These are phyloP conservation scores for Mythimna ferrago DNA, from an alignment of 2,888 invertebrate genomes.

Conservation along the genomic window DNA sequence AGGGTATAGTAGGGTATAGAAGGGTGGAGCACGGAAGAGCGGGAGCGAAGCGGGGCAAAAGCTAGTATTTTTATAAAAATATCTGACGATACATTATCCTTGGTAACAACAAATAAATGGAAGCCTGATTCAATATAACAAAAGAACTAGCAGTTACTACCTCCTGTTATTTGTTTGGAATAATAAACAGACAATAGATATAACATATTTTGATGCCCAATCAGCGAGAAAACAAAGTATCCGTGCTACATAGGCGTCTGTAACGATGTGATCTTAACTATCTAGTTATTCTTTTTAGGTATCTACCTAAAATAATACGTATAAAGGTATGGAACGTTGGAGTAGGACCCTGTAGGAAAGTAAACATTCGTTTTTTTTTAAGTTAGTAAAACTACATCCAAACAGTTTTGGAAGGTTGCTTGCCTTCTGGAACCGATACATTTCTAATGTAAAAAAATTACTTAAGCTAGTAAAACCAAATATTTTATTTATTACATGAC, in stretches of 20 bases:
- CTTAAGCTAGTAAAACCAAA: no score
- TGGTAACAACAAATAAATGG: conserved; percentile 18
- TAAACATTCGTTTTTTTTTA: background rate
- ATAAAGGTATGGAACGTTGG: background rate
- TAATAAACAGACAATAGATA: conserved; percentile 32
- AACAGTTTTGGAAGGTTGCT: no score
- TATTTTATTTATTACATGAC: no score
- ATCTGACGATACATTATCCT: background rate
- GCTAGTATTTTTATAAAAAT: no score
- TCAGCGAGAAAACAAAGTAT: conserved; percentile 45
- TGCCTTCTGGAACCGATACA: no score
- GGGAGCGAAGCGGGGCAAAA: no score
- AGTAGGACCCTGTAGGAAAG: background rate
- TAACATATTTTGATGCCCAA: conserved; percentile 48
- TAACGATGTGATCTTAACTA: conserved; percentile 5
- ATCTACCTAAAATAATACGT: background rate
- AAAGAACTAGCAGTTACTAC: conserved; percentile 13
- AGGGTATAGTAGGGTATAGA: no score
- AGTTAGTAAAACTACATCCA: no score
- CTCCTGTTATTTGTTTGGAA: conserved; percentile 35
- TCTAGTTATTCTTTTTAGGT: background rate
- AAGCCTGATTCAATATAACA: conserved; percentile 32
- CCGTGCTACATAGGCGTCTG: conserved; percentile 2
- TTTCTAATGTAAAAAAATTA: no score
- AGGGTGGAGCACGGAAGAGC: no score